Base-by-base conservation (phyloP, 2,888 invertebrate genomes). In the Uropetala carovei region DNA sequence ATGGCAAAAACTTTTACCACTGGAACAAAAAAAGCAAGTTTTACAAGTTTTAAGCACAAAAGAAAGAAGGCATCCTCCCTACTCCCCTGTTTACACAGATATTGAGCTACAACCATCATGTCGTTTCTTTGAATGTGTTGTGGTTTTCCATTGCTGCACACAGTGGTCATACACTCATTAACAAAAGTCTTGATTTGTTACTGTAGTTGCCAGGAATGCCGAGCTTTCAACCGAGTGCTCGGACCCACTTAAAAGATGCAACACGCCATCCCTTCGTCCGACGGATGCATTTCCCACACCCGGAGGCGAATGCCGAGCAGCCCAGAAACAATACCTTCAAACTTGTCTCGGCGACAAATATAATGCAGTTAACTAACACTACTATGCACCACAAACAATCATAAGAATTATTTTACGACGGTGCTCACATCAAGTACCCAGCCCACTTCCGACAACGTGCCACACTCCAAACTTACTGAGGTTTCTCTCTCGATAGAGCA, bases 51-150 rank as follows among this genome's bases (percentile, higher is more conserved):
- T 91, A 86, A 92, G 89, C 92, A 84, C 92, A 92, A 93, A 92
- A 93, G 92, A 92, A 93, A 93, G 92, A 93, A 93, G 92, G 93
- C 93, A 93, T 92, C 93, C 93, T 93, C 93, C 93, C 93, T 93
- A 93, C 93, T 93, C 92, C 92, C 93, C 93, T 93, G 93, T 92
- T 93, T 93, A 93, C 93, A 93, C 93, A 93, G 92, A 92, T 86
- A 92, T 92, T 93, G 92, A 92, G 92, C 92, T 92, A 92, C 92
- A 92, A 92, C 92, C 92, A 92, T 91, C 92, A 89, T 89, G 89
- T 89, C 64, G 89, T 89, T 89, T 89, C 89, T 89, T 89, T 89
- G 89, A 89, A 89, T 89, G 89, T 89, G 89, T 89, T 89, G 89
- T 89, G 89, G 89, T 89, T 64, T 89, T 89, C 89, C 89, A 89